Evolutionary conservation across 2,797 vertebrate species (phyloP).

Genomic region (Amblyopsis hoosieri): DNA sequence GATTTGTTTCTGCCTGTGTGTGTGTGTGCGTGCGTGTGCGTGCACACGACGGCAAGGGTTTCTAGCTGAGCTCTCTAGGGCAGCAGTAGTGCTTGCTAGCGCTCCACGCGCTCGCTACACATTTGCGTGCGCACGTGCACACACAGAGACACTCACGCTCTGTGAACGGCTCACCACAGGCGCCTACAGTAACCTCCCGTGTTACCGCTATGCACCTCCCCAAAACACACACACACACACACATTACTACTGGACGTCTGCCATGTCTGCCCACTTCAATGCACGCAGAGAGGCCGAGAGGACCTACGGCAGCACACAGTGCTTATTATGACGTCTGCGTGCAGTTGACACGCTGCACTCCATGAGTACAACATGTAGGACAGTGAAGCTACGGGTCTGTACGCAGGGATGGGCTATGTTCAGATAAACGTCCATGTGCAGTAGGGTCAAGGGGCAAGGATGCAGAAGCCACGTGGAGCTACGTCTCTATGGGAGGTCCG

Average conservation of each 20-base stretch:
- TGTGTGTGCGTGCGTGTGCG: background rate
- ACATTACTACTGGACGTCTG: constrained; percentile 52
- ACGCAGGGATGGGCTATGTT: constrained; percentile 60
- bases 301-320: constrained; percentile 39
- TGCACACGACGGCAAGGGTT: constrained; percentile 17
- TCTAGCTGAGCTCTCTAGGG: constrained; percentile 13
- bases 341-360: constrained; percentile 36
- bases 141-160: constrained; percentile 33
- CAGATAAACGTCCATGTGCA: constrained; percentile 58
- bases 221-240: constrained; percentile 31
- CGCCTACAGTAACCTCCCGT: constrained; percentile 55
- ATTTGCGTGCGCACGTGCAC: constrained; percentile 15
- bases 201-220: constrained; percentile 53
- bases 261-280: constrained; percentile 68
- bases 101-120: constrained; percentile 6
- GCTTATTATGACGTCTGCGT: constrained; percentile 57
- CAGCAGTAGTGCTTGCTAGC: constrained; percentile 8
- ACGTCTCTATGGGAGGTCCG: background rate
- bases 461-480: constrained; percentile 47
- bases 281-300: constrained; percentile 42
- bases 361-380: constrained; percentile 30
- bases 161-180: constrained; percentile 58
- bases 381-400: constrained; percentile 53
- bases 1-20: background rate
- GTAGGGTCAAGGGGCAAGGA: constrained; percentile 48